Base-by-base conservation (phyloP, 2,797 vertebrate species). In the Sciurus vulgaris region DNA sequence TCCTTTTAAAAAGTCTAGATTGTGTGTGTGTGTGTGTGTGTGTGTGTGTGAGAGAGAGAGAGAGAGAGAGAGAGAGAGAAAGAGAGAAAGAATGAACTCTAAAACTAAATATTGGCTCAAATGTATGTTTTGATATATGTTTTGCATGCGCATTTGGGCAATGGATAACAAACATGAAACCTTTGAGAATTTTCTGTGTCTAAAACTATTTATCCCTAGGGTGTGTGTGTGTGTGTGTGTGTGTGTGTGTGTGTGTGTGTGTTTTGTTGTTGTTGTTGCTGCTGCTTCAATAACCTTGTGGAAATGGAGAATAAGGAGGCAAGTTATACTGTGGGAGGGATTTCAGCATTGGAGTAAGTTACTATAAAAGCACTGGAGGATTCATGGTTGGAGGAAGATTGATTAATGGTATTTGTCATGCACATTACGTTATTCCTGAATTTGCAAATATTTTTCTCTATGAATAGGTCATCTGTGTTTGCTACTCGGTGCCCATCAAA, bases 401-500 rank as follows among this genome's bases (percentile, higher is more conserved):
- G 54, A 44, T 69, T 28, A 28, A 13, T 79, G 70, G 9, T 11
- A 86, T 54, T 44, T 69, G 44, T 90, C 41, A 33, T 73, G 17
- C 81, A 85, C 61, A 81, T 35, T 74, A 77, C 91, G 22, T 67
- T 73, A 35, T 73, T 72, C 74, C 74, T 86, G 33, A 69, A n/a
- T 76, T 63, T 73, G 54, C n/a, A 90, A 88, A 87, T 88, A 56
- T n/a, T 95, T 72, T 87, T 77, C 72, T 90, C 77, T 82, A 44
- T 54, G 78, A 92, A 30, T 74, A 91, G 41, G n/a, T 47, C 73
- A 49, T 81, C 33, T 74, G 67, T 44, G 22, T 63, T 93, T 92
- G 67, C 91, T 96, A 90, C 82, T 14, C 79, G 30, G 67, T 30
- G 30, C 13, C 51, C 30, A 77, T 14, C 9, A 35, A 90, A 88